phyloP scores from a whole-genome alignment of 2,888 invertebrate species.

The Pediacus dermestoides region DNA sequence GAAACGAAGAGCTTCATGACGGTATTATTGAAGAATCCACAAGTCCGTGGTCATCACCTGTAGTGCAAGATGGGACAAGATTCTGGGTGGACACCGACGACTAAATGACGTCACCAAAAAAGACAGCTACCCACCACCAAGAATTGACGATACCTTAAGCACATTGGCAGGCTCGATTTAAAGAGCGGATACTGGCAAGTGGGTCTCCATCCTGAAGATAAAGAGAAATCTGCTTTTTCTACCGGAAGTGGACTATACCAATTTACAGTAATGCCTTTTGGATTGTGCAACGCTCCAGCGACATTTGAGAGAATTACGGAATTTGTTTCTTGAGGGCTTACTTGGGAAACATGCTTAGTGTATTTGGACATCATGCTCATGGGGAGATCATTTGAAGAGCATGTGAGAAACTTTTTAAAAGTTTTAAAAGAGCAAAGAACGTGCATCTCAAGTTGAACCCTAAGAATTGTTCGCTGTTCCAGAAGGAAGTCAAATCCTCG shows the following conservation, averaged over 20 bases:
- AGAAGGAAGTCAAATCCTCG: constrained; percentile 23
- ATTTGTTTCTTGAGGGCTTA: constrained; percentile 30
- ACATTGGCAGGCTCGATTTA: constrained; percentile 16
- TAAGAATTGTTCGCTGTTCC: constrained; percentile 23
- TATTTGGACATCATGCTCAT: constrained; percentile 41
- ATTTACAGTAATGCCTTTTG: constrained; percentile 16
- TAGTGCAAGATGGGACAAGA: constrained; percentile 25
- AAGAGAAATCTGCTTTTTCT: constrained; percentile 16
- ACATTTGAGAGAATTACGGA: constrained; percentile 37
- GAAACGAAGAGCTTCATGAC: constrained; percentile 31
- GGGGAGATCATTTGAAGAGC: constrained; percentile 27
- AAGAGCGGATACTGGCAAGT: constrained; percentile 18
- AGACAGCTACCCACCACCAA: constrained; percentile 12
- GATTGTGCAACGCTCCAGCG: constrained; percentile 15
- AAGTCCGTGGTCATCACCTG: constrained; percentile 20
- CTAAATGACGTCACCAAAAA: constrained; percentile 14
- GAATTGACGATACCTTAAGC: constrained; percentile 17
- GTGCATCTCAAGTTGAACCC: constrained; percentile 24
- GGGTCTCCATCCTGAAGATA: constrained; percentile 13
- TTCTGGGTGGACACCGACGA: constrained; percentile 5
- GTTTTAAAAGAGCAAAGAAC: constrained; percentile 25
- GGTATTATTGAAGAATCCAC: constrained; percentile 22
- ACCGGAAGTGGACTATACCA: constrained; percentile 15
- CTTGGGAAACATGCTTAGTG: constrained; percentile 31
- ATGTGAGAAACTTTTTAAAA: constrained; percentile 25